These are phyloP conservation scores for Bovichtus variegatus DNA, from an alignment of 2,797 vertebrate genomes.

Conservation along the genomic window DNA sequence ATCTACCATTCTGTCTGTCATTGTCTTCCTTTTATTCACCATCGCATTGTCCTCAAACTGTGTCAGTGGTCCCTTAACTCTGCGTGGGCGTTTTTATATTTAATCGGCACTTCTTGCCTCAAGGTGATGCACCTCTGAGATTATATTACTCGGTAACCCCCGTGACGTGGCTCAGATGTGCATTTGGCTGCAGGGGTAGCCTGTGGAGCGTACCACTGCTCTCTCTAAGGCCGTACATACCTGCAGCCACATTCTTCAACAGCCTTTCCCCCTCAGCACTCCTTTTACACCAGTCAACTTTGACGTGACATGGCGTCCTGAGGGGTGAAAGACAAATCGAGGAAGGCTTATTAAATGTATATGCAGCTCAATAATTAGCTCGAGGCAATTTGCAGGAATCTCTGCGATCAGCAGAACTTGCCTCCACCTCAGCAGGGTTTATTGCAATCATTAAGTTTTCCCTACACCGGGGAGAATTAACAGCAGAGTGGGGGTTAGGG, in stretches of 20 bases:
- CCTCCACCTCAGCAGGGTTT: constrained; percentile 84
- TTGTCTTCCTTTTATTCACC: constrained; percentile 22
- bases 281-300: constrained; percentile 52
- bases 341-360: constrained; percentile 85
- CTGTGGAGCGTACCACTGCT: constrained; percentile 16
- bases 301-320: constrained; percentile 72
- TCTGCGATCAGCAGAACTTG: constrained; percentile 86
- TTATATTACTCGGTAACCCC: constrained; percentile 25
- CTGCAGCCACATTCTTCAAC: constrained; percentile 28
- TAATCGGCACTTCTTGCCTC: constrained; percentile 26
- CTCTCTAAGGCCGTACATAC: constrained; percentile 9
- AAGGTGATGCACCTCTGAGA: constrained; percentile 30
- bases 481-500: constrained; percentile 70
- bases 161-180: constrained; percentile 23
- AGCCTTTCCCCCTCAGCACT: constrained; percentile 19
- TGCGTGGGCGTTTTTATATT: constrained; percentile 34
- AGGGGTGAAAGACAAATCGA: constrained; percentile 81
- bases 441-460: constrained; percentile 85
- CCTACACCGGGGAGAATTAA: constrained; percentile 77
- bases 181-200: constrained; percentile 52
- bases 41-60: constrained; percentile 16
- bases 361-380: constrained; percentile 87
- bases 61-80: constrained; percentile 20
- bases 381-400: constrained; percentile 85
- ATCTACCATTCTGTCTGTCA: too few relatives aligned